A percentile compares a stretch with the other conserved stretches of the same genome.
Evolutionary conservation across 2,888 invertebrate genomes (phyloP).

Genomic region (Xanthorhoe spadicearia): DNA sequence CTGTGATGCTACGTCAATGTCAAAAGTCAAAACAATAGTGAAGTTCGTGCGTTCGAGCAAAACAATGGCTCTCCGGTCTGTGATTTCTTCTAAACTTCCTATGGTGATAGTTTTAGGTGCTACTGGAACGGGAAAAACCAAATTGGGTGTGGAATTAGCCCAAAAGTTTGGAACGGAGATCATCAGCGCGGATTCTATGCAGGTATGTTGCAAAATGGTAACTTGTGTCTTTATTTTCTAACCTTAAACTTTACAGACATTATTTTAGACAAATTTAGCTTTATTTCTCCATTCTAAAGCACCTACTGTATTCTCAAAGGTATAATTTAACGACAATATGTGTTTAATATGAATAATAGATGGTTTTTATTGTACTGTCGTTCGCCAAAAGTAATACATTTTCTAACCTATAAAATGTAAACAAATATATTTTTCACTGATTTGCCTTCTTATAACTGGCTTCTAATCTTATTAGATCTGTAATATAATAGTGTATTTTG

Average conservation of each 20-base stretch:
- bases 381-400: conserved; percentile 8
- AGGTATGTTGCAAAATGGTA: conserved; percentile 84
- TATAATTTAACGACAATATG: not conserved
- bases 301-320: not conserved
- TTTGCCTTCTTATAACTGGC: not conserved
- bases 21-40: conserved; percentile 70
- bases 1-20: conserved; percentile 25
- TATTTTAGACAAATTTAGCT: not conserved
- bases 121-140: conserved; percentile 99
- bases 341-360: not conserved
- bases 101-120: conserved; percentile 96
- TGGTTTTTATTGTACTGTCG: not conserved
- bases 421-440: not conserved
- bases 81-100: conserved; percentile 82
- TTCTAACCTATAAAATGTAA: conserved; percentile 12
- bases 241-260: conserved; percentile 58
- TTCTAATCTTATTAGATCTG: not conserved
- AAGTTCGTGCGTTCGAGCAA: conserved; percentile 68
- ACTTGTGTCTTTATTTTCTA: conserved; percentile 47
- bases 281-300: not conserved
- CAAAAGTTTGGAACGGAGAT: conserved; percentile 94
- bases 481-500: not conserved
- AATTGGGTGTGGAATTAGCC: conserved; percentile 96
- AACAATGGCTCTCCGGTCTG: conserved; percentile 74
- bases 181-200: conserved; percentile 99